Percentiles rank a stretch among this genome's conserved stretches.
Evolutionary conservation across 2,888 invertebrate species (phyloP).

Genomic region (Orthonychiurus folsomi): DNA sequence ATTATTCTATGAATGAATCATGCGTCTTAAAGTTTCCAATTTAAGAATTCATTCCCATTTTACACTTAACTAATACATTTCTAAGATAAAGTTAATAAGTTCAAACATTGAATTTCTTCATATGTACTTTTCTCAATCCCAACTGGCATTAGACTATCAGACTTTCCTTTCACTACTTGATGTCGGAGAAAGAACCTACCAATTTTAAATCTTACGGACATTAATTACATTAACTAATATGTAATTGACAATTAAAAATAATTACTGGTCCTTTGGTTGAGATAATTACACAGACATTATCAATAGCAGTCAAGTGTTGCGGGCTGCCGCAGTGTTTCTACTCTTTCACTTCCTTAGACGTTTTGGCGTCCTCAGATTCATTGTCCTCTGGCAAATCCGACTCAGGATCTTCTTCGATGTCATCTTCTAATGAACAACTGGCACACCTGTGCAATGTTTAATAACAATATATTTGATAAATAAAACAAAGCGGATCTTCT

Average conservation of each 20-base stretch:
- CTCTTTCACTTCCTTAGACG: neutral
- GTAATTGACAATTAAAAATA: neutral
- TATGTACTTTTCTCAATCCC: too few species aligned
- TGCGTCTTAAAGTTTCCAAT: too few species aligned
- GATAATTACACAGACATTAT: neutral
- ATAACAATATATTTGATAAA: neutral
- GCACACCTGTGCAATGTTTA: conserved; percentile 20
- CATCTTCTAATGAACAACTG: conserved; percentile 29
- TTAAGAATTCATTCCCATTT: too few species aligned
- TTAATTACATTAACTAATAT: neutral
- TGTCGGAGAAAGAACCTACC: too few species aligned
- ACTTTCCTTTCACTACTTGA: too few species aligned
- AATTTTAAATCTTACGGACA: too few species aligned
- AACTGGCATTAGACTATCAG: too few species aligned
- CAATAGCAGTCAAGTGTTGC: neutral
- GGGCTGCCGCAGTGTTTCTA: neutral
- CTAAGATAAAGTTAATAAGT: too few species aligned
- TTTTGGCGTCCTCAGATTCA: conserved; percentile 6
- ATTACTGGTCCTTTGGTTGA: neutral
- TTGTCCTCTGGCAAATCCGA: conserved; percentile 10
- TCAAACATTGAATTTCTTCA: too few species aligned
- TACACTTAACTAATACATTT: too few species aligned
- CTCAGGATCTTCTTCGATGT: conserved; percentile 16
- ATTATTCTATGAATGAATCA: too few species aligned
- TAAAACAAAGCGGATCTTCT: neutral